Conservation (phyloP, 2,797 vertebrate genomes). For the Dicrostonyx torquatus region DNA sequence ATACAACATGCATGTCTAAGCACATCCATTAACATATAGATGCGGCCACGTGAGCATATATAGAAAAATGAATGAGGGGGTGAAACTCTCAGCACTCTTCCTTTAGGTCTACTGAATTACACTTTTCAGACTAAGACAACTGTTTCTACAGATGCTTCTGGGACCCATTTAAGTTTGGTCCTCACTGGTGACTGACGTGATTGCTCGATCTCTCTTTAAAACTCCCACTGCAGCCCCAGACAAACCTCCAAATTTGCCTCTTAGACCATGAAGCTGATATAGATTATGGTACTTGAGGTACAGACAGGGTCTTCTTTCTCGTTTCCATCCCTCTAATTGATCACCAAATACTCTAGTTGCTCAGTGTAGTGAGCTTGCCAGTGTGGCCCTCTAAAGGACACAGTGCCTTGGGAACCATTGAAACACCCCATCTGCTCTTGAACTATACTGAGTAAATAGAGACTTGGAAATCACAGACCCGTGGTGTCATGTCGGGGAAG, state of each 20-base stretch:
- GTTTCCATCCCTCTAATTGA: not conserved
- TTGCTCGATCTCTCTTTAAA: not conserved
- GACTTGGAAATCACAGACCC: not conserved
- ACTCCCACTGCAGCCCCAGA: not conserved
- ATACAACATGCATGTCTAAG: not conserved
- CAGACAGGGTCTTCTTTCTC: not conserved
- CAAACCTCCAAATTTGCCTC: not conserved
- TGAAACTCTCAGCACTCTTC: not conserved
- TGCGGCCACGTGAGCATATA: not conserved
- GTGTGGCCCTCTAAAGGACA: not conserved
- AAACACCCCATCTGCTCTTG: not conserved
- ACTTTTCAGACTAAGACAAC: too few species aligned
- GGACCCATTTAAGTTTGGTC: not conserved
- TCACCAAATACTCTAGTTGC: not conserved
- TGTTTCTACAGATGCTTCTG: not conserved
- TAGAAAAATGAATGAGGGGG: too few species aligned
- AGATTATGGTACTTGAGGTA: not conserved
- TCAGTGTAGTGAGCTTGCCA: not conserved
- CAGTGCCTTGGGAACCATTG: not conserved
- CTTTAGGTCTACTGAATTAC: not conserved
- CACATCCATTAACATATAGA: not conserved
- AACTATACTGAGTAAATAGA: accelerated
- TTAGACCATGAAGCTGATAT: not conserved
- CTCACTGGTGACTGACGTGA: not conserved
- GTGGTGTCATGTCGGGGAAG: accelerated